phyloP scores from a whole-genome alignment of 2,113 vertebrate species.

The Macroglossus sobrinus region DNA sequence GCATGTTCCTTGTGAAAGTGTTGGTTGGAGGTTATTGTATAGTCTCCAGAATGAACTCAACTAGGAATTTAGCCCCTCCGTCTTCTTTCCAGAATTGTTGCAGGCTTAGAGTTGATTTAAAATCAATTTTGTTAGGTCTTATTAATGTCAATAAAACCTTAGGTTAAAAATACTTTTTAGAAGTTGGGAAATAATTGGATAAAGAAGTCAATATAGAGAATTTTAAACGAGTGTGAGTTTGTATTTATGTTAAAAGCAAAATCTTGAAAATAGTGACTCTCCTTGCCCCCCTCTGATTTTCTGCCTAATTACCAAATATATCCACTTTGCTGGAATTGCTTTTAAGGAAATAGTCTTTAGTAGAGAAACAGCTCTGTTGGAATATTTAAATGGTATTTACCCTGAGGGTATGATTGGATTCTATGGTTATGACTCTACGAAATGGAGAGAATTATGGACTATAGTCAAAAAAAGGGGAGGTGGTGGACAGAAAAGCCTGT shows the following conservation, averaged over 20 bases:
- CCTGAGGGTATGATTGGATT: constrained; percentile 23
- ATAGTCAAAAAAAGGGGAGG: not conserved
- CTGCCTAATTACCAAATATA: constrained; percentile 54
- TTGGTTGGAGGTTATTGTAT: constrained; percentile 24
- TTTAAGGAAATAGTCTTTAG: constrained; percentile 48
- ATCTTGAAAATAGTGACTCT: constrained; percentile 36
- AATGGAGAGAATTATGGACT: not conserved
- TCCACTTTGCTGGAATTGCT: constrained; percentile 36
- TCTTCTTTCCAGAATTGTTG: constrained; percentile 35
- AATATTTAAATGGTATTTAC: constrained; percentile 30
- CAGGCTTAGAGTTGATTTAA: constrained; percentile 45
- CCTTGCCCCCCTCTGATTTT: not conserved
- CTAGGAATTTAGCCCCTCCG: constrained; percentile 33
- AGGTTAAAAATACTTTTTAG: constrained; percentile 52
- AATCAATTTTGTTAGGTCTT: constrained; percentile 52
- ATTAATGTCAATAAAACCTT: constrained; percentile 62
- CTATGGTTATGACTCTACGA: not conserved
- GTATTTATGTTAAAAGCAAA: constrained; percentile 56
- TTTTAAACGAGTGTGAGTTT: constrained; percentile 46
- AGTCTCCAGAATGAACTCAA: constrained; percentile 22
- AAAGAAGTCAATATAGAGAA: constrained; percentile 48
- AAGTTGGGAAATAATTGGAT: constrained; percentile 61
- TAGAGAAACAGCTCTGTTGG: constrained; percentile 20
- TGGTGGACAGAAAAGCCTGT: too few species aligned
- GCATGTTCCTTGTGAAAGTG: constrained; percentile 28